Evolutionary conservation across 2,888 invertebrate genomes (phyloP).

Genomic region (Melangyna quadrimaculata): DNA sequence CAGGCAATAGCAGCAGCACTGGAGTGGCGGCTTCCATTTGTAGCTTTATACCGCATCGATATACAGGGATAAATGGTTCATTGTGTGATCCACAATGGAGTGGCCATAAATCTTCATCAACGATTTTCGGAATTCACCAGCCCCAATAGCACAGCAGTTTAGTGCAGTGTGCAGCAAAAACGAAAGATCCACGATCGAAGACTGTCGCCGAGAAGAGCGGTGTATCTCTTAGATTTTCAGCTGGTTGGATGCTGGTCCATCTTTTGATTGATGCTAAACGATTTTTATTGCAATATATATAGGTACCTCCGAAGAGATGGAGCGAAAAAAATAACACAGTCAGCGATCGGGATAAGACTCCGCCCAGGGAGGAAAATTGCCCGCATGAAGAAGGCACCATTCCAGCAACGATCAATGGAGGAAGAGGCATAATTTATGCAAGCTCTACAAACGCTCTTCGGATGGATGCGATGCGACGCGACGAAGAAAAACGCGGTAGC

Average conservation of each 20-base stretch:
- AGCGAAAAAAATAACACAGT: constrained; percentile 31
- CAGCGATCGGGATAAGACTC: constrained; percentile 61
- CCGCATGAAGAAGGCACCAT: background rate
- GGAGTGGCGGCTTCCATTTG: constrained; percentile 50
- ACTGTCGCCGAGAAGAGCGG: constrained; percentile 57
- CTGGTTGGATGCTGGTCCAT: constrained; percentile 51
- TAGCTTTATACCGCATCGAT: constrained; percentile 48
- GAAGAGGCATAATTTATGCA: constrained; percentile 62
- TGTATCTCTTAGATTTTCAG: constrained; percentile 58
- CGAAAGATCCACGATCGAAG: constrained; percentile 58
- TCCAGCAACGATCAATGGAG: background rate
- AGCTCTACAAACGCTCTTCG: constrained; percentile 41
- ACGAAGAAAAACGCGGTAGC: constrained; percentile 61
- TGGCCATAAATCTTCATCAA: constrained; percentile 71
- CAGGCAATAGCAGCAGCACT: background rate
- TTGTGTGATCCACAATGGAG: constrained; percentile 71
- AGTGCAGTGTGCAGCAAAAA: constrained; percentile 6
- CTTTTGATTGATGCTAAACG: constrained; percentile 72
- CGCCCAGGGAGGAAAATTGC: constrained; percentile 61
- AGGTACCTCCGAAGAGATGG: constrained; percentile 31
- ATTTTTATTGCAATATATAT: constrained; percentile 62
- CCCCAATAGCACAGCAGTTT: constrained; percentile 8
- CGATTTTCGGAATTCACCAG: constrained; percentile 58
- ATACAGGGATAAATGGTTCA: constrained; percentile 67
- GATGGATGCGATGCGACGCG: background rate